Conservation (phyloP, 2,888 invertebrate species). For the Pinctada fucata region DNA sequence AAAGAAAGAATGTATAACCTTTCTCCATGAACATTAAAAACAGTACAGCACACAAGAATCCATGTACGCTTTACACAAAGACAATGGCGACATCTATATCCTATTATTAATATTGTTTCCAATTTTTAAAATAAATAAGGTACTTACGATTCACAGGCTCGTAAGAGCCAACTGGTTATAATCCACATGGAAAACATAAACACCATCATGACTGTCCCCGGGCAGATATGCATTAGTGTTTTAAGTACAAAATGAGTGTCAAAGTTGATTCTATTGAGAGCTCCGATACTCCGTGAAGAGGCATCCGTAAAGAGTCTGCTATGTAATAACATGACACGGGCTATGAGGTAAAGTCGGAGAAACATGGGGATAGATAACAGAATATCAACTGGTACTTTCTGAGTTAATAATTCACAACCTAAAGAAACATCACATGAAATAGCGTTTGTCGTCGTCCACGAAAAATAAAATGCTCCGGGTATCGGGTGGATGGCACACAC, state of each 20-base stretch:
- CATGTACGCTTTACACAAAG: no score
- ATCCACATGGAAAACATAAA: conserved; percentile 99
- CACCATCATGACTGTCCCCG: conserved; percentile 96
- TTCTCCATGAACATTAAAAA: no score
- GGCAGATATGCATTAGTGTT: conserved; percentile 99
- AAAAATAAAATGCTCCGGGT: conserved; percentile 96
- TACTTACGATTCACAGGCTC: conserved; percentile 96
- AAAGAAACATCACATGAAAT: conserved; percentile 32
- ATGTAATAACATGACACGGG: conserved; percentile 99
- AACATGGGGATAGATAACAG: conserved; percentile 99
- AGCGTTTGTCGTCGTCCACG: conserved; percentile 87
- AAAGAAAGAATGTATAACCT: no score
- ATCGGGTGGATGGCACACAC: conserved; percentile 99
- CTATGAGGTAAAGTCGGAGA: conserved; percentile 98
- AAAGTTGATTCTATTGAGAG: conserved; percentile 80
- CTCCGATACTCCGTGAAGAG: conserved; percentile 89
- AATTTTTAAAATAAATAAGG: not conserved
- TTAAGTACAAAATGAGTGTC: conserved; percentile 95
- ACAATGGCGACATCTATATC: no score
- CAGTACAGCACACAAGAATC: no score
- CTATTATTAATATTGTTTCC: no score
- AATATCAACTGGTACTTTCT: conserved; percentile 83
- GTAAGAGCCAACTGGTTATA: conserved; percentile 98
- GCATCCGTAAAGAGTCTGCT: conserved; percentile 99
- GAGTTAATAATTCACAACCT: conserved; percentile 52